phyloP scores from a whole-genome alignment of 2,888 invertebrate genomes.

The Xestia rhomboidea region DNA sequence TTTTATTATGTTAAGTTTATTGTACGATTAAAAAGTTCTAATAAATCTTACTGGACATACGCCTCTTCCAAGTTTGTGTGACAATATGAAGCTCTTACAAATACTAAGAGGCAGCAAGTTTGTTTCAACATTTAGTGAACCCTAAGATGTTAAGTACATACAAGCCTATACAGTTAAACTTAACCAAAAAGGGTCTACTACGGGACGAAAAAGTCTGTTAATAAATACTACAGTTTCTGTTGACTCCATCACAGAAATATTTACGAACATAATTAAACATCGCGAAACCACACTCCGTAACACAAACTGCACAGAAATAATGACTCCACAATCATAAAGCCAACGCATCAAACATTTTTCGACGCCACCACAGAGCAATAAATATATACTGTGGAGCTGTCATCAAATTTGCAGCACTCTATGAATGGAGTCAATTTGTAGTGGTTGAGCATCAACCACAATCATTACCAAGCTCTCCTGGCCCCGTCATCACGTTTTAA shows the following conservation, averaged over 20 bases:
- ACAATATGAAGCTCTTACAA: background rate
- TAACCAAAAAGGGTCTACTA: background rate
- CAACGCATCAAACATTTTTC: constrained; percentile 57
- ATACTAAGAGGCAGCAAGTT: background rate
- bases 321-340: constrained; percentile 36
- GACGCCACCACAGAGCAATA: constrained; percentile 60
- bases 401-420: constrained; percentile 66
- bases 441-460: constrained; percentile 68
- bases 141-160: background rate
- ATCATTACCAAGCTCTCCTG: constrained; percentile 66
- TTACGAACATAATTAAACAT: constrained; percentile 32
- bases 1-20: too few relatives aligned
- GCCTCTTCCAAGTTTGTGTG: background rate
- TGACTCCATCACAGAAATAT: background rate
- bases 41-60: background rate
- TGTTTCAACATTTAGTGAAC: background rate
- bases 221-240: background rate
- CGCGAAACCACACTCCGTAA: constrained; percentile 5
- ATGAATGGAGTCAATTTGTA: constrained; percentile 74
- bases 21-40: background rate
- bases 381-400: constrained; percentile 59
- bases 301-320: constrained; percentile 33
- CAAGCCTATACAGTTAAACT: background rate
- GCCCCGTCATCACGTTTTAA: constrained; percentile 63
- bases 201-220: background rate